phyloP scores from a whole-genome alignment of 2,797 vertebrate genomes.

The Molossus molossus region DNA sequence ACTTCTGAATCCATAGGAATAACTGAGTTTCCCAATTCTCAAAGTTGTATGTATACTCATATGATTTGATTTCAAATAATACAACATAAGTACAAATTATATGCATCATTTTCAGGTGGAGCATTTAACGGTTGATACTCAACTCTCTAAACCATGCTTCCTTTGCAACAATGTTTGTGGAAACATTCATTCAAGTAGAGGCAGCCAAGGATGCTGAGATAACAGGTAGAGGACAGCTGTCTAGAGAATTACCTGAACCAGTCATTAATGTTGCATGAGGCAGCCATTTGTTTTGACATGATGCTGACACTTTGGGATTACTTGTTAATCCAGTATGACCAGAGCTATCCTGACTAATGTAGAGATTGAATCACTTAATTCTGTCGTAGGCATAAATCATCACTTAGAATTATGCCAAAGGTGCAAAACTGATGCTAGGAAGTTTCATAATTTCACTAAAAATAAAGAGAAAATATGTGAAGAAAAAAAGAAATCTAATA shows the following conservation, averaged over 20 bases:
- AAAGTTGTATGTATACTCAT: neutral
- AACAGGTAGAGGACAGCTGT: neutral
- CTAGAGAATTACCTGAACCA: neutral
- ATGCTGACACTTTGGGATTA: neutral
- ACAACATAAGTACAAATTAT: neutral
- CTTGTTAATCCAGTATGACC: neutral
- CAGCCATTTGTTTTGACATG: neutral
- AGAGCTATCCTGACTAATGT: neutral
- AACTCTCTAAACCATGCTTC: neutral
- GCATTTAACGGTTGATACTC: neutral
- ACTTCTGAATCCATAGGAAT: neutral
- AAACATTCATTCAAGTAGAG: neutral
- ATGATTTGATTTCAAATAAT: neutral
- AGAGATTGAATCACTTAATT: neutral
- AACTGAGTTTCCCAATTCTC: neutral
- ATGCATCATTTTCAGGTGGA: neutral
- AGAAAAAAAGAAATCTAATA: neutral
- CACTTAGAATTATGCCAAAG: neutral
- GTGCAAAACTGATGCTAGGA: neutral
- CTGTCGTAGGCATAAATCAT: neutral
- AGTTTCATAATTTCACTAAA: conserved; percentile 14
- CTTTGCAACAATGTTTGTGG: neutral
- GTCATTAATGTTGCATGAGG: neutral
- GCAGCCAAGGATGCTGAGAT: neutral
- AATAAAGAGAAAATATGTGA: neutral